Evolutionary conservation across 2,113 vertebrate species (phyloP).

Genomic region (Morone chrysops): DNA sequence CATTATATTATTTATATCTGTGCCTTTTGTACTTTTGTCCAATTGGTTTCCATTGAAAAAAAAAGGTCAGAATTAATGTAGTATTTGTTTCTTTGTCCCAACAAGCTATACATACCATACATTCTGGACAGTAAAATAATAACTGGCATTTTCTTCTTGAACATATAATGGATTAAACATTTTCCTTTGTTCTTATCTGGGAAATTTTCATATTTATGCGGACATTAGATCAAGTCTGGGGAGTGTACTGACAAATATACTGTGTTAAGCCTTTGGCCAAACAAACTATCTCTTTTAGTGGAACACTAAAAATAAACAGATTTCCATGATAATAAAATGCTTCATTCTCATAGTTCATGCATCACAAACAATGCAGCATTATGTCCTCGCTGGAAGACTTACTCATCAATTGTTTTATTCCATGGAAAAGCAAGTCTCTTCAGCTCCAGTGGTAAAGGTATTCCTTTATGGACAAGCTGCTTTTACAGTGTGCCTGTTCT

Average conservation of each 20-base stretch:
- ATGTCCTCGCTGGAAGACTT: background rate
- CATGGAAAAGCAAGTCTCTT: background rate
- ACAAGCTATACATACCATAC: no score
- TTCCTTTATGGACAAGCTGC: background rate
- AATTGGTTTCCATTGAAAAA: background rate
- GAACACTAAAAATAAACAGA: background rate
- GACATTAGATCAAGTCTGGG: background rate
- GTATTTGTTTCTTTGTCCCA: background rate
- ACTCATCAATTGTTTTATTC: constrained; percentile 20
- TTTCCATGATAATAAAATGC: background rate
- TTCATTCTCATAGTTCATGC: no score
- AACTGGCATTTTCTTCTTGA: no score
- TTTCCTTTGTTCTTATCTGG: background rate
- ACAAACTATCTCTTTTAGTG: background rate
- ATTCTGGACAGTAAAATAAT: background rate
- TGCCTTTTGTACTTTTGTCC: background rate
- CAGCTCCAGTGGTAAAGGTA: background rate
- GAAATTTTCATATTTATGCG: background rate
- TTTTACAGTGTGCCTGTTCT: constrained; percentile 2
- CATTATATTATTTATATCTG: background rate
- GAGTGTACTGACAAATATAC: background rate
- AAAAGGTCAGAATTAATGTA: background rate
- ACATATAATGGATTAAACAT: background rate
- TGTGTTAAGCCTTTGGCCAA: background rate
- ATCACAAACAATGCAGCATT: background rate